phyloP scores from a whole-genome alignment of 2,113 vertebrate genomes.

The Hyperopisus bebe region DNA sequence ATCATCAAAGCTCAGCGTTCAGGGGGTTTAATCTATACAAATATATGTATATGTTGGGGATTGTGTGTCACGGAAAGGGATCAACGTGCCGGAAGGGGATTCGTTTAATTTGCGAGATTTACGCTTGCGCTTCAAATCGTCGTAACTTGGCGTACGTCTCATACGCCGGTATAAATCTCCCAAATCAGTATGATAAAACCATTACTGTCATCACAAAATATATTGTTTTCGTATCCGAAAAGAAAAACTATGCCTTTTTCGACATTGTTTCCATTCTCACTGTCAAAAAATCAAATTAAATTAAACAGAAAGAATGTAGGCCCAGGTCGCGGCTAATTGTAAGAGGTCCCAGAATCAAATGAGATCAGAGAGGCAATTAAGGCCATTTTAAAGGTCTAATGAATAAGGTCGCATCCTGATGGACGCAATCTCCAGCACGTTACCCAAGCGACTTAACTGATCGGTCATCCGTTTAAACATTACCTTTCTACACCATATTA shows the following conservation, averaged over 20 bases:
- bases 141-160: neutral
- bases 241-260: neutral
- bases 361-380: conserved; percentile 63
- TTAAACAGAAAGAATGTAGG: neutral
- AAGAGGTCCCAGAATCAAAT: conserved; percentile 49
- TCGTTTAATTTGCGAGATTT: neutral
- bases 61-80: neutral
- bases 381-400: conserved; percentile 52
- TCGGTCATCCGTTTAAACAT: neutral
- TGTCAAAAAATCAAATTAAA: conserved; percentile 2
- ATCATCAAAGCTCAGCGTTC: neutral
- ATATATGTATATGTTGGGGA: neutral
- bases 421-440: conserved; percentile 6
- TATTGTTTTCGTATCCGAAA: neutral
- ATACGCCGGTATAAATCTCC: neutral
- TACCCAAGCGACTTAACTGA: neutral
- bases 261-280: neutral
- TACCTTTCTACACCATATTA: neutral
- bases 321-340: conserved; percentile 32
- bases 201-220: neutral
- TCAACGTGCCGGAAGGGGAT: neutral
- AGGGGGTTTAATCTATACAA: neutral
- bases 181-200: neutral
- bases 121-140: neutral
- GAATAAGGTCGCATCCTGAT: conserved; percentile 19